phyloP scores from a whole-genome alignment of 2,888 invertebrate genomes.

The Pterostichus niger region DNA sequence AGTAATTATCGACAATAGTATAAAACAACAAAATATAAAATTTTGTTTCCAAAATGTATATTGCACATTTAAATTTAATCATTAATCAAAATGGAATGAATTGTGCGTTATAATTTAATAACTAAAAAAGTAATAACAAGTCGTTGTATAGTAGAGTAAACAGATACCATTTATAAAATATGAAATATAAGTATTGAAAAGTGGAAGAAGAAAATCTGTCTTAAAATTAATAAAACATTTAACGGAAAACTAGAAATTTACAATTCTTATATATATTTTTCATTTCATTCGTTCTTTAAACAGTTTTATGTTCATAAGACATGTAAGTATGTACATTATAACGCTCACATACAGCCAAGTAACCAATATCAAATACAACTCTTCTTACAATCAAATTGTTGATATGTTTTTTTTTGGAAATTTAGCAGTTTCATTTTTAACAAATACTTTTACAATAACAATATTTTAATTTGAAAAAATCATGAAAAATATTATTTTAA shows the following conservation, averaged over 20 bases:
- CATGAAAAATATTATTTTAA: no score
- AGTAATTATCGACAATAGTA: constrained; percentile 38
- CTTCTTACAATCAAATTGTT: background rate
- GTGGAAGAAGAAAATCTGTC: background rate
- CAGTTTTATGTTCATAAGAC: constrained; percentile 24
- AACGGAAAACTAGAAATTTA: background rate
- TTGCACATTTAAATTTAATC: constrained; percentile 10
- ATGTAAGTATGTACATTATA: constrained; percentile 22
- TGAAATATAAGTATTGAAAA: background rate
- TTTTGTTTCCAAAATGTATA: background rate
- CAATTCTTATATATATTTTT: background rate
- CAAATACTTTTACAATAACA: background rate
- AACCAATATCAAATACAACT: constrained; percentile 8
- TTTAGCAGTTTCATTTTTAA: constrained; percentile 11
- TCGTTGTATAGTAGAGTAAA: constrained; percentile 12
- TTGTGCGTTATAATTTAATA: constrained; percentile 10
- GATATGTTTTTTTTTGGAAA: constrained; percentile 5
- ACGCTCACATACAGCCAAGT: background rate
- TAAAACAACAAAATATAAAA: constrained; percentile 41
- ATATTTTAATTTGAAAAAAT: background rate
- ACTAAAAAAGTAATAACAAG: constrained; percentile 21
- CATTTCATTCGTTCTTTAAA: background rate
- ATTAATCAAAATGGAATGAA: constrained; percentile 14
- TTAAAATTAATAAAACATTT: constrained; percentile 7
- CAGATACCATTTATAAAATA: background rate